phyloP scores from a whole-genome alignment of 2,113 vertebrate genomes.

The Nycticebus coucang region DNA sequence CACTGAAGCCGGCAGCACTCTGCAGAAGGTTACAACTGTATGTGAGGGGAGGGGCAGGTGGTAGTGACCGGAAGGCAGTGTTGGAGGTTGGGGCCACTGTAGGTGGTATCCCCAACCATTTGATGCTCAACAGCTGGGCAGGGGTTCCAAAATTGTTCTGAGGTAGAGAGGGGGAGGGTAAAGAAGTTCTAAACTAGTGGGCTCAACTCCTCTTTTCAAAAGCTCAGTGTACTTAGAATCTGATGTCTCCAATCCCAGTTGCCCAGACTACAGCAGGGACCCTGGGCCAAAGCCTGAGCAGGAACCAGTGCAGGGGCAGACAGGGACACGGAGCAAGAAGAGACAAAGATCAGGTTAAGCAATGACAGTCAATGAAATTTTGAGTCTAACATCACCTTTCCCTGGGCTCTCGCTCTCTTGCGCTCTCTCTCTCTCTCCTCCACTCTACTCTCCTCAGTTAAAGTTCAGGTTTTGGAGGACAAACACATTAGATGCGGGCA shows the following conservation, averaged over 20 bases:
- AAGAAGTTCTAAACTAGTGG: background rate
- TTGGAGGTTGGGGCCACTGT: background rate
- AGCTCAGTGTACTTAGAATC: background rate
- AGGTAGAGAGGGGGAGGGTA: background rate
- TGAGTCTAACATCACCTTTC: background rate
- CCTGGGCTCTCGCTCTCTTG: background rate
- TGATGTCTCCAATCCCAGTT: background rate
- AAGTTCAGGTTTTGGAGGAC: background rate
- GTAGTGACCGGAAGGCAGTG: background rate
- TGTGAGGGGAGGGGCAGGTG: accelerated
- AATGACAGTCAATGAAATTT: background rate
- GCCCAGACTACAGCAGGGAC: background rate
- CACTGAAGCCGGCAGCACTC: slow-evolving; percentile 90
- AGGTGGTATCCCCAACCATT: background rate
- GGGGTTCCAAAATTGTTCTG: background rate
- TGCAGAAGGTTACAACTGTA: slow-evolving; percentile 69
- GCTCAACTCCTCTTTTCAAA: background rate
- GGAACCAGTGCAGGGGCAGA: background rate
- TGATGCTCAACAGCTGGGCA: background rate
- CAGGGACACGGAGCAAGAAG: background rate
- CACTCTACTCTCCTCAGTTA: background rate
- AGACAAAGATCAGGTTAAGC: background rate
- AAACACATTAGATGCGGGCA: background rate
- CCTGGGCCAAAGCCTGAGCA: background rate
- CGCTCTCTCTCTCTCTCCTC: background rate